Base-by-base conservation (phyloP, 2,113 vertebrate species). In the Helogale parvula region DNA sequence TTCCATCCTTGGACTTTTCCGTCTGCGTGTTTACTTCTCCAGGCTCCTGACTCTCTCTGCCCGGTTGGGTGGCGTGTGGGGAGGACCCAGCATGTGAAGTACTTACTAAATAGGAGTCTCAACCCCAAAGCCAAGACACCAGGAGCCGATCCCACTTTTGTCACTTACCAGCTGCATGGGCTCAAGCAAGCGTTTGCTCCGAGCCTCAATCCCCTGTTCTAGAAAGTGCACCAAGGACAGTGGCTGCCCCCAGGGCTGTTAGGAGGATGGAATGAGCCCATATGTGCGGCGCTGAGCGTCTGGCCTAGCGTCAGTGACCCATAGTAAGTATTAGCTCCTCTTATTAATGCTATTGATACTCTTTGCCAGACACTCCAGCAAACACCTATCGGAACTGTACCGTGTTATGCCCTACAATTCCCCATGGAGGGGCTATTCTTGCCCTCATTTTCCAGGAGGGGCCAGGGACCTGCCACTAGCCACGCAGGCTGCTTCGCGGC, bases 401-500 rank as follows among this genome's bases (percentile, higher is more conserved):
- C 60, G 27, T 15, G 50, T 25, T 54, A 80, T 57, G 72, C 21
- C 35, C 41, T 1, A 13, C 2, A 4, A 27, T 3, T 7, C 15
- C 29, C 60, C n/a, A 5, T 0, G 1, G 21, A 11, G 35, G 33
- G 38, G 5, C 0, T 1, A 35, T 27, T 35, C 7, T 11, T 31
- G 41, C 12, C 13, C 11, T 71, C 25, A 9, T 47, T 94, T 89
- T 88, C 86, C 71, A n/a, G 65, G 38, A 33, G 45, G 41, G 68
- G 29, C 57, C 0, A 5, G 14, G 17, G 92, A 54, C 41, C 41
- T 15, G 71, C 29, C 65, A 21, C 33, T 3, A 14, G 10, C 2
- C 11, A 21, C 0, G 0, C 45, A n/a, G 9, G 38, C 29, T 63
- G 33, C 69, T 50, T 29, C 3, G 0, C 0, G 1, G 77, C 45